phyloP scores from a whole-genome alignment of 1,140 invertebrate species.

The Phthorimaea operculella region DNA sequence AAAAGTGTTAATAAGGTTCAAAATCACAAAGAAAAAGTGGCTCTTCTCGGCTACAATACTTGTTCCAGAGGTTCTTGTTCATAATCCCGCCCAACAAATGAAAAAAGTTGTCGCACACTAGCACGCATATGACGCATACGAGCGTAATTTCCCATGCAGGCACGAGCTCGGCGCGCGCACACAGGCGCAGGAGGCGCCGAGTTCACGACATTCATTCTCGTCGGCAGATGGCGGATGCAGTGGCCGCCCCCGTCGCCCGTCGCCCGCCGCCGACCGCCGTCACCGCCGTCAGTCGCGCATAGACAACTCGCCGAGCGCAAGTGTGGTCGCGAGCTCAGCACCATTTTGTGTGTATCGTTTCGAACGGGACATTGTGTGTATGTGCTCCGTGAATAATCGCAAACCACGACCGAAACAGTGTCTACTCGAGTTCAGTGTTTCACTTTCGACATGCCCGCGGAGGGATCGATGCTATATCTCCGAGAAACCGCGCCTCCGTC shows the following conservation, averaged over 20 bases:
- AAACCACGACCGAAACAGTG: slow-evolving; percentile 39
- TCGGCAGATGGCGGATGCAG: slow-evolving; percentile 67
- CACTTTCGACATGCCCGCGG: slow-evolving; percentile 56
- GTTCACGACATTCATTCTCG: slow-evolving; percentile 63
- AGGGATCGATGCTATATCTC: slow-evolving; percentile 63
- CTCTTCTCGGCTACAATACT: slow-evolving; percentile 15
- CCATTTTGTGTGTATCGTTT: slow-evolving; percentile 64
- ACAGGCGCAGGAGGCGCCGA: slow-evolving; percentile 24
- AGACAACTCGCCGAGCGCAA: slow-evolving; percentile 57
- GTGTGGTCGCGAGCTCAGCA: slow-evolving; percentile 53
- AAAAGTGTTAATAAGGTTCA: slow-evolving; percentile 11
- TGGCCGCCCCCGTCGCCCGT: slow-evolving; percentile 34
- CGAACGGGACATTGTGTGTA: slow-evolving; percentile 64
- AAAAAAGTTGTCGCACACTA: slow-evolving; percentile 48
- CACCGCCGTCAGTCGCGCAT: slow-evolving; percentile 64
- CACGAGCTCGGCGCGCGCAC: slow-evolving; percentile 33
- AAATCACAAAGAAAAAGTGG: slow-evolving; percentile 33
- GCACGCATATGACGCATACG: slow-evolving; percentile 27
- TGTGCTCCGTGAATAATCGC: slow-evolving; percentile 61
- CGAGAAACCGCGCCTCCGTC: slow-evolving; percentile 66
- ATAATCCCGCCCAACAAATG: slow-evolving; percentile 44
- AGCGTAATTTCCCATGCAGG: slow-evolving; percentile 28
- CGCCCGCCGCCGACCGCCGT: slow-evolving; percentile 19
- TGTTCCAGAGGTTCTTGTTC: slow-evolving; percentile 24
- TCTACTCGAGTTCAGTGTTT: slow-evolving; percentile 45